A percentile compares a stretch with the other conserved stretches of the same genome.
phyloP scores from a whole-genome alignment of 1,140 invertebrate species.

The Caenorhabditis remanei region DNA sequence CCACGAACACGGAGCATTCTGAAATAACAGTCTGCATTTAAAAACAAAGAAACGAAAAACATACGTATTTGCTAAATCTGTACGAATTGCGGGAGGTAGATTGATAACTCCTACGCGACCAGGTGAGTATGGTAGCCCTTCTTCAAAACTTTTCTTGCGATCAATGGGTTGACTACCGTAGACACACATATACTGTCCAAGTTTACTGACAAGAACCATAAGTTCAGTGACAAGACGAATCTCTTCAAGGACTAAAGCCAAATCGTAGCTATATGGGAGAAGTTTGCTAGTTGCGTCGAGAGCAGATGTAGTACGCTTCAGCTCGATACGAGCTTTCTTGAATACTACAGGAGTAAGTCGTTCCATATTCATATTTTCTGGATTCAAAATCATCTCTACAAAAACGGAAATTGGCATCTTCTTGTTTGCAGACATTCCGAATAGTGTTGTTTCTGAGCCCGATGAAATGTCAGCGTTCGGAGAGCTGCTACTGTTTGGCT shows the following conservation, averaged over 20 bases:
- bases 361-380: conserved; percentile 68
- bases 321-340: conserved; percentile 70
- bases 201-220: conserved; percentile 66
- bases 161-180: conserved; percentile 43
- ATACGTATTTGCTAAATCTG: conserved; percentile 69
- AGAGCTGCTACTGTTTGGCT: conserved; percentile 23
- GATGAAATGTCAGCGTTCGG: conserved; percentile 20
- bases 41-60: neutral
- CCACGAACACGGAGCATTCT: conserved; percentile 68
- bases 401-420: conserved; percentile 68
- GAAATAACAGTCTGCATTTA: neutral
- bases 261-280: conserved; percentile 70
- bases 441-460: conserved; percentile 28
- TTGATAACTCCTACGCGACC: conserved; percentile 65
- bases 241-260: conserved; percentile 69
- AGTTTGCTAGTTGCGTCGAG: conserved; percentile 63
- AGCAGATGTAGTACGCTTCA: conserved; percentile 59
- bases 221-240: conserved; percentile 70
- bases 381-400: conserved; percentile 71
- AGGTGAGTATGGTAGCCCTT: conserved; percentile 51
- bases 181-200: conserved; percentile 67
- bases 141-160: conserved; percentile 57
- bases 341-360: conserved; percentile 67
- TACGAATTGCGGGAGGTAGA: conserved; percentile 65
- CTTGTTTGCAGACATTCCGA: conserved; percentile 39